A percentile compares a stretch with the other conserved stretches of the same genome.
These are phyloP conservation scores for Aphelinus atriplicis DNA, from an alignment of 1,140 invertebrate genomes.

Conservation along the genomic window DNA sequence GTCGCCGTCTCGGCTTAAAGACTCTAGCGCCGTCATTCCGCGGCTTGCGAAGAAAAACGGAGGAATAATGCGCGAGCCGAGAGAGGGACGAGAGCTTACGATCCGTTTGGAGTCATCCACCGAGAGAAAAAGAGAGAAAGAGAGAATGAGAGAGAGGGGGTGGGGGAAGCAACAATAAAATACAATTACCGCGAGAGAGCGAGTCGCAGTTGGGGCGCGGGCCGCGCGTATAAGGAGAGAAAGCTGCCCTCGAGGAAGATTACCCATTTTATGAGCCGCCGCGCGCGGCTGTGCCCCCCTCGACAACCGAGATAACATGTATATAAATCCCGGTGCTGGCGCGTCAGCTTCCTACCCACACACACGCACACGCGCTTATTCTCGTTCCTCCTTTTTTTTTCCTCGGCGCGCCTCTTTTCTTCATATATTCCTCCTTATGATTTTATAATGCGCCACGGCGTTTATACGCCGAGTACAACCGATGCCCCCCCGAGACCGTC, in stretches of 20 bases:
- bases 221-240: conserved; percentile 15
- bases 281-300: conserved; percentile 13
- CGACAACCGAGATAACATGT: background rate
- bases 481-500: no score
- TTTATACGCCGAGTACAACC: no score
- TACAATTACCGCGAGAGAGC: conserved; percentile 37
- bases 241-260: conserved; percentile 37
- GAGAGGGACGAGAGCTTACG: no score
- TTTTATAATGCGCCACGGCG: conserved; percentile 20
- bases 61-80: no score
- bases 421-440: conserved; percentile 26
- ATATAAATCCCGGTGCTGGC: conserved; percentile 16
- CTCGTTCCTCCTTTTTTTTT: background rate
- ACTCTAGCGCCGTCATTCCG: no score
- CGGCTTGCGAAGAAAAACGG: no score
- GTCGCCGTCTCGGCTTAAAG: no score
- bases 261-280: conserved; percentile 37
- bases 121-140: conserved; percentile 4
- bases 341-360: background rate
- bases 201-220: background rate
- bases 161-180: conserved; percentile 42
- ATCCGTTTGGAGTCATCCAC: background rate
- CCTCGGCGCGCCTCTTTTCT: background rate
- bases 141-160: conserved; percentile 11
- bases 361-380: background rate